Evolutionary conservation across 2,113 vertebrate species (phyloP).

Genomic region (Glaucidium brasilianum): DNA sequence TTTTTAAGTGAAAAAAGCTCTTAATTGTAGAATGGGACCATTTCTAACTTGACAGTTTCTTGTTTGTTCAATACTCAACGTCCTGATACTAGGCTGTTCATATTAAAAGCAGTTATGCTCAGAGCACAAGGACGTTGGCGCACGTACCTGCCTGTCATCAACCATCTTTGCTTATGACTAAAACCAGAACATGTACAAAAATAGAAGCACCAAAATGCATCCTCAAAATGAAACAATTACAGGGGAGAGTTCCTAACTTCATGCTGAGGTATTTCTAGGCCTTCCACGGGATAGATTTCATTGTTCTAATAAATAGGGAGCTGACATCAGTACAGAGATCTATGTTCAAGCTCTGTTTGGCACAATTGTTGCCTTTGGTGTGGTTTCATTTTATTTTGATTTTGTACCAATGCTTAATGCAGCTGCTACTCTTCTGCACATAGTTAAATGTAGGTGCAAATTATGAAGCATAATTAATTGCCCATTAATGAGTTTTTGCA

Average conservation of each 20-base stretch:
- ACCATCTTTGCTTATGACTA: background rate
- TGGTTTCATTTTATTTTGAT: background rate
- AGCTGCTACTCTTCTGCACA: background rate
- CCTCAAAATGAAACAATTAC: slow-evolving; percentile 15
- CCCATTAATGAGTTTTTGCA: slow-evolving; percentile 35
- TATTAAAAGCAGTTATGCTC: background rate
- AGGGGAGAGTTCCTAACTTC: background rate
- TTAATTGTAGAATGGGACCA: background rate
- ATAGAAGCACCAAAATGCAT: slow-evolving; percentile 19
- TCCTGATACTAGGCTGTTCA: background rate
- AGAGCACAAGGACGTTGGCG: background rate
- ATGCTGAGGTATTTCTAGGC: background rate
- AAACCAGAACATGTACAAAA: background rate
- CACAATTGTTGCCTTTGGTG: background rate
- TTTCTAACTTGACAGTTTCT: background rate
- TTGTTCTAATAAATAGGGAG: background rate
- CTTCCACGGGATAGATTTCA: background rate
- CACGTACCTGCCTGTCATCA: background rate
- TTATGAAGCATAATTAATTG: slow-evolving; percentile 28
- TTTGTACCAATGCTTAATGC: background rate
- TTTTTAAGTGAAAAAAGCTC: background rate
- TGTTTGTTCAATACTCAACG: background rate
- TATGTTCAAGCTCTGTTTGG: background rate
- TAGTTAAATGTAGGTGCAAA: background rate
- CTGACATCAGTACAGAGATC: background rate